Evolutionary conservation across 2,797 vertebrate species (phyloP), one percentile per base, ranked within the genome.

Genomic region (Pseudomugil gertrudae): DNA sequence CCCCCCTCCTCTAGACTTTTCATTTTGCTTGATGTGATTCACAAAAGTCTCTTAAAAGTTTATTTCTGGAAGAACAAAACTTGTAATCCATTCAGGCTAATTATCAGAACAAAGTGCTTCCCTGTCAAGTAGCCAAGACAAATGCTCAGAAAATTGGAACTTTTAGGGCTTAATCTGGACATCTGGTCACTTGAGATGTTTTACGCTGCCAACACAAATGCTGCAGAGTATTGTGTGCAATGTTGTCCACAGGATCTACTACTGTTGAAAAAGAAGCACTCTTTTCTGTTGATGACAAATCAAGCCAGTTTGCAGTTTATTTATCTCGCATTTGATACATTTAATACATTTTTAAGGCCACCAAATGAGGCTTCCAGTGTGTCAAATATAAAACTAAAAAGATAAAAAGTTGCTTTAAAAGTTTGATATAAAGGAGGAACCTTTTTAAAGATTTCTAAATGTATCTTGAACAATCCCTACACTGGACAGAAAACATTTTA

Each of bases 91-190:
- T 66, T 70, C 62, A 36, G 3, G 63, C 30, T 73, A 71, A 80
- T 84, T 73, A 80, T 61, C 66, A 54, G 69, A 66, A 86, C 74
- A 84, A 84, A 87, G 73, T 70, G 76, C 57, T 29, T 76, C 69
- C 47, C 66, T 88, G 83, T 79, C 74, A 55, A 63, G 60, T 38
- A 17, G 65, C 78, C 84, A 82, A 80, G 62, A 86, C 78, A 88
- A 87, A 83, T 75, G 76, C 76, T 80, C 35, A 33, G 62, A 63
- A 76, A 83, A 78, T 77, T 76, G 63, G 78, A 72, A 40, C 69
- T 77, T 53, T 67, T 48, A 9, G n/a, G 9, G 50, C 78, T 79
- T 82, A 83, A 84, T 83, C 51, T 19, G 76, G 78, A 78, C 84
- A 84, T 81, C 79, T 88, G 84, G 72, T 87, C 79, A 81, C 57